Conservation (phyloP, 2,797 vertebrate species). For the Discoglossus pictus region DNA sequence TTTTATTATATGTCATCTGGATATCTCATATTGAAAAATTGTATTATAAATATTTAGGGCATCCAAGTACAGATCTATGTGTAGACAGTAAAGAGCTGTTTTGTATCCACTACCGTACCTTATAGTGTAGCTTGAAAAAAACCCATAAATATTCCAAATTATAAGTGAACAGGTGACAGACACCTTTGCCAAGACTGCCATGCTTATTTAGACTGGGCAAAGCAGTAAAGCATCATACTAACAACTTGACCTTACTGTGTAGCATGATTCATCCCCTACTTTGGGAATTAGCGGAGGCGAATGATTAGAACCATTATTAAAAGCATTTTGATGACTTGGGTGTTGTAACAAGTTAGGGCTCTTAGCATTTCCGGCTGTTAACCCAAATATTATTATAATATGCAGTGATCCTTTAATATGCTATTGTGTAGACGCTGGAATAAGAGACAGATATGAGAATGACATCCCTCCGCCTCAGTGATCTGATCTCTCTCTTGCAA, state of each 20-base stretch:
- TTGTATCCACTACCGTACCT: no score
- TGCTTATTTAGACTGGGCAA: background rate
- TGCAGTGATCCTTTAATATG: constrained; percentile 44
- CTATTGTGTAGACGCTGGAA: constrained; percentile 30
- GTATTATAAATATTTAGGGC: no score
- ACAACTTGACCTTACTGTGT: background rate
- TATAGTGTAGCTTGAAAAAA: no score
- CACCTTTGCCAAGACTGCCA: no score
- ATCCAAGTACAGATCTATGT: no score
- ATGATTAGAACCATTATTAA: constrained; percentile 10
- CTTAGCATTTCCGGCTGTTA: constrained; percentile 30
- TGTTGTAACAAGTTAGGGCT: constrained; percentile 28
- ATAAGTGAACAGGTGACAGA: no score
- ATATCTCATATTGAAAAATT: no score
- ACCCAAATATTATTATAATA: constrained; percentile 33
- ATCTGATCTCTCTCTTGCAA: constrained; percentile 44
- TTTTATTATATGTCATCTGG: no score
- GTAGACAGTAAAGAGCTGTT: no score
- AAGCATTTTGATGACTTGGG: constrained; percentile 4
- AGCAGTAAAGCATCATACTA: background rate
- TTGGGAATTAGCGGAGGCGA: background rate
- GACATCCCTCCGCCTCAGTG: constrained; percentile 22
- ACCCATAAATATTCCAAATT: no score
- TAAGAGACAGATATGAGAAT: constrained; percentile 27
- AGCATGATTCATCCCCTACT: constrained; percentile 9